Evolutionary conservation across 2,888 invertebrate species (phyloP), one percentile per base, ranked within the genome.

Genomic region (Tachina lurida): DNA sequence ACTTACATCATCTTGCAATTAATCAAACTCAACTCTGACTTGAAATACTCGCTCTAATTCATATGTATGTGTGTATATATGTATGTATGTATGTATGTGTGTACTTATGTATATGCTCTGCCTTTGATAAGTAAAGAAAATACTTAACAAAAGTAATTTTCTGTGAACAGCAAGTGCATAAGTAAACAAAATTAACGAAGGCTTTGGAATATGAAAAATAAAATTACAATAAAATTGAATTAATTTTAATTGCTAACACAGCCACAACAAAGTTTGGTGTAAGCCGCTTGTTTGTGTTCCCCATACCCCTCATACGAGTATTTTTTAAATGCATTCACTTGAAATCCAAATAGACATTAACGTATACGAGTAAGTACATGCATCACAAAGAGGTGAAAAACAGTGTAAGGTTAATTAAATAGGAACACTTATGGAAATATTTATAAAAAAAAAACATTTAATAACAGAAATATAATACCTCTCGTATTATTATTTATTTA

Each of bases 191-290:
- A 79, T 65, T 68, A 52, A 71, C 22, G 45, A 73, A 62, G 43
- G 17, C 71, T 70, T 63, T 54, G 49, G 22, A 67, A 65, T 68
- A 47, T 65, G 22, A 68, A 60, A 67, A 65, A 67, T 63, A 19
- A 79, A 84, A 74, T 84, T 79, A 84, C 84, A 79, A 84, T 74
- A 84, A 68, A 74, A 79, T 78, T 76, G 65, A 84, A 84, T 84
- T 84, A 74, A 84, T 68, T 77, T 67, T 62, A 81, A 81, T 81
- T 84, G 81, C 77, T 68, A 65, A 65, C 67, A 74, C 71, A 81
- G 80, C 67, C 84, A 77, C 76, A 81, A 76, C 79, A 84, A 79
- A 49, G 67, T 73, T 79, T 45, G 39, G 15, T 76, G 49, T 58
- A 76, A 65, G 65, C 70, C 78, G 71, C 52, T 65, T 65, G 45